A percentile compares a stretch with the other conserved stretches of the same genome.
These are phyloP conservation scores for Stichodactyla mertensii DNA, from an alignment of 64 coral and sea anemone species.

Conservation along the genomic window DNA sequence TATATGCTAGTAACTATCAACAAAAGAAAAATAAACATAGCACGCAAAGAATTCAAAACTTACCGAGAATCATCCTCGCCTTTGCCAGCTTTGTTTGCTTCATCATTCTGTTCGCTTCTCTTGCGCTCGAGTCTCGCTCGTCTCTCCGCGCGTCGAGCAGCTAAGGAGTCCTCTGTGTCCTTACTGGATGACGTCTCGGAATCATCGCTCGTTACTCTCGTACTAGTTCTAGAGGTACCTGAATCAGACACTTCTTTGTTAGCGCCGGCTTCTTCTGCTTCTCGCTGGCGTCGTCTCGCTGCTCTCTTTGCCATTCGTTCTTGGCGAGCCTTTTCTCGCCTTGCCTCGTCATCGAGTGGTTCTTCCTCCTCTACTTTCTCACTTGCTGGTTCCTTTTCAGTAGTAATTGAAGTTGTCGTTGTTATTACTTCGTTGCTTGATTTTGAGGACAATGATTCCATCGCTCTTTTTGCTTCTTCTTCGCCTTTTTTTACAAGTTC, in stretches of 20 bases:
- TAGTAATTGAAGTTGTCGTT: background rate
- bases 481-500: slow-evolving; percentile 4
- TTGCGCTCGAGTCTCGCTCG: slow-evolving; percentile 12
- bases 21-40: too few relatives aligned
- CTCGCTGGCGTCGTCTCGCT: slow-evolving; percentile 22
- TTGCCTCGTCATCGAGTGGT: slow-evolving; percentile 16
- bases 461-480: slow-evolving; percentile 12
- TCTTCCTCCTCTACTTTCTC: background rate
- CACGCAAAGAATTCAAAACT: slow-evolving; percentile 1
- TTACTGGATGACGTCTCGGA: slow-evolving; percentile 30
- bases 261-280: background rate
- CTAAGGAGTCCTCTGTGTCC: slow-evolving; percentile 25
- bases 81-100: background rate
- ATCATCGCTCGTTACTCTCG: background rate
- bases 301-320: slow-evolving; percentile 36
- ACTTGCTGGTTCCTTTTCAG: background rate
- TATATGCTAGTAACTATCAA: too few relatives aligned
- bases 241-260: slow-evolving; percentile 11
- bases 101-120: slow-evolving; percentile 11
- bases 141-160: slow-evolving; percentile 34
- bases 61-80: slow-evolving; percentile 18
- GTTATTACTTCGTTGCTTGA: slow-evolving; percentile 1
- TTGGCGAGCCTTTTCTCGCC: slow-evolving; percentile 1
- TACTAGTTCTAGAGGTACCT: background rate
- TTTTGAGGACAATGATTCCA: background rate